Conservation (phyloP, 2,888 invertebrate genomes). For the Uloborus plumipes region DNA sequence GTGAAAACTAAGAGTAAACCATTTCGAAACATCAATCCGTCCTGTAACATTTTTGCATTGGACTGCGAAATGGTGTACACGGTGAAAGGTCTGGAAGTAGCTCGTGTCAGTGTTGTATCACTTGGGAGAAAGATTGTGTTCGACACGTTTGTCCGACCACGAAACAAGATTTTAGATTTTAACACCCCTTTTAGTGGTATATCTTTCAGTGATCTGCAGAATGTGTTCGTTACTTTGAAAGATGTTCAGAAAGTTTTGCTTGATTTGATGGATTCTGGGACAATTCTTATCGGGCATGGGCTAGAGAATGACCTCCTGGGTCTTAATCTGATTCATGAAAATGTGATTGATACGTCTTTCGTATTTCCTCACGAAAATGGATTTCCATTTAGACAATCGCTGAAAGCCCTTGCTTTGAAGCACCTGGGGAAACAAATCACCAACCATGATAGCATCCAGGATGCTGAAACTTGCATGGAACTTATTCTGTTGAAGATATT, state of each 20-base stretch:
- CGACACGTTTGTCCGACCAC: conserved; percentile 66
- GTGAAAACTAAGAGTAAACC: background rate
- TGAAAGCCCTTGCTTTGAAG: background rate
- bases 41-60: background rate
- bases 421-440: background rate
- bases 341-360: conserved; percentile 72
- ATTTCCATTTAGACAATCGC: conserved; percentile 7
- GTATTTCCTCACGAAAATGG: conserved; percentile 71
- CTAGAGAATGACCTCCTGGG: conserved; percentile 73
- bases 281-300: conserved; percentile 74
- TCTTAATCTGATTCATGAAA: conserved; percentile 70
- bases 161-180: conserved; percentile 66
- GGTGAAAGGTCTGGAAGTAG: conserved; percentile 67
- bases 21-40: no score
- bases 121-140: conserved; percentile 66
- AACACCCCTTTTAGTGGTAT: conserved; percentile 72
- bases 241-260: conserved; percentile 67
- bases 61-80: conserved; percentile 28
- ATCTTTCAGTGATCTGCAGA: conserved; percentile 69
- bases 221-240: conserved; percentile 69
- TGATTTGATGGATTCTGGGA: conserved; percentile 79
- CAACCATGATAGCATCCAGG: conserved; percentile 12
- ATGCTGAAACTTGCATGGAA: conserved; percentile 72
- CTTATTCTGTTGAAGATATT: conserved; percentile 69
- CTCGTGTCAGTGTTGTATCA: conserved; percentile 67